Evolutionary conservation across 2,888 invertebrate genomes (phyloP), one percentile per base, ranked within the genome.

Genomic region (Caenorhabditis japonica): DNA sequence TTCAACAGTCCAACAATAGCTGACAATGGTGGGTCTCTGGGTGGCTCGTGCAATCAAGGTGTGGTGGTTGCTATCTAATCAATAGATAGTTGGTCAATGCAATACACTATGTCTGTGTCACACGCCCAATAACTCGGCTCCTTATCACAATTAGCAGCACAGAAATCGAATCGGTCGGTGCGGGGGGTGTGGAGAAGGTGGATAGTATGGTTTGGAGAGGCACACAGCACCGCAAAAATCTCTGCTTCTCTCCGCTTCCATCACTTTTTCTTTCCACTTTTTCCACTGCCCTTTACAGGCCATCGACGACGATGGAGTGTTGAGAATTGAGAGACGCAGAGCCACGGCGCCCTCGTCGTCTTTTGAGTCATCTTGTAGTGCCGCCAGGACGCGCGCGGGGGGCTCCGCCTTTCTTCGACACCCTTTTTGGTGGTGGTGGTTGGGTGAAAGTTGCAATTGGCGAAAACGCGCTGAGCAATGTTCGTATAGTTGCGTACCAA

Each of bases 301-400:
- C 33, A 33, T 12, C 5, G 33, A 36, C 12, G 15, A n/a, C 12
- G 36, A n/a, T 12, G 36, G 36, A 3, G 15, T 27, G 39, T 19
- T 30, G 15, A 34, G 17, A 46, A 25, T 2, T 10, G 12, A 47
- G 23, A 58, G 58, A 58, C 55, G 10, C 21, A 41, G 33, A 41
- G 56, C 3, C 13, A 7, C 17, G n/a, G n/a, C n/a, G n/a, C n/a
- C n/a, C 41, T 4, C 55, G 19, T 44, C n/a, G 23, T 44, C 27
- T 59, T 59, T 59, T 59, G 59, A 59, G 49, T 59, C 59, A 59
- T 59, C 39, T 30, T 59, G 49, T 59, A 59, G 47, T 49, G 58
- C 47, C 58, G 33, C 39, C 43, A 55, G 41, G 41, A 33, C 27
- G 30, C 19, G 53, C 12, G 53, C 17, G 21, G 13, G 19, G 49